Percentiles rank a stretch among this genome's conserved stretches.
Conservation (phyloP, 2,888 invertebrate genomes). For the Cantharis lateralis region DNA sequence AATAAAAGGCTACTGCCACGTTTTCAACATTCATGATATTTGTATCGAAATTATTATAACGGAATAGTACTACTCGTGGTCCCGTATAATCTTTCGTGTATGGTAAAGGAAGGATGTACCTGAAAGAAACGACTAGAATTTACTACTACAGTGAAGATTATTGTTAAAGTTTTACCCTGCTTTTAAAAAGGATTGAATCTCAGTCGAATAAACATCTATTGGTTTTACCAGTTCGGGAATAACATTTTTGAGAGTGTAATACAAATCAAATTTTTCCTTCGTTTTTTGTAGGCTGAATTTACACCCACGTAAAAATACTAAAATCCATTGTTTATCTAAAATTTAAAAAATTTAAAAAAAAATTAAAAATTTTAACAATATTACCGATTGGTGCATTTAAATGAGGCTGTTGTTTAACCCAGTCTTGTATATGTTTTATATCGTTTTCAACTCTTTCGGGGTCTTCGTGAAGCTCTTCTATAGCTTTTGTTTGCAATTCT, state of each 20-base stretch:
- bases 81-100: not conserved
- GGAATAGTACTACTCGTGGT: not conserved
- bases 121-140: not conserved
- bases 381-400: not conserved
- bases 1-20: not conserved
- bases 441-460: constrained; percentile 57
- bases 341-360: too few species aligned
- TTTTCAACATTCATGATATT: not conserved
- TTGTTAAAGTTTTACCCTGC: not conserved
- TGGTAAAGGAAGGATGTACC: not conserved
- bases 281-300: too few species aligned
- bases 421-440: constrained; percentile 60
- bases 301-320: too few species aligned
- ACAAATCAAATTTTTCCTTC: too few species aligned
- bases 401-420: constrained; percentile 57
- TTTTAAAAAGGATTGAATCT: constrained; percentile 36
- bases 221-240: too few species aligned
- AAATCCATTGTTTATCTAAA: too few species aligned
- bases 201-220: constrained; percentile 50
- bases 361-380: not conserved
- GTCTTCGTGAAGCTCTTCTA: constrained; percentile 59
- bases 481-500: constrained; percentile 59
- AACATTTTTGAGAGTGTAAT: too few species aligned
- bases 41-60: not conserved
- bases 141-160: too few species aligned